Evolutionary conservation across 2,888 invertebrate genomes (phyloP).

Genomic region (Scaeva pyrastri): DNA sequence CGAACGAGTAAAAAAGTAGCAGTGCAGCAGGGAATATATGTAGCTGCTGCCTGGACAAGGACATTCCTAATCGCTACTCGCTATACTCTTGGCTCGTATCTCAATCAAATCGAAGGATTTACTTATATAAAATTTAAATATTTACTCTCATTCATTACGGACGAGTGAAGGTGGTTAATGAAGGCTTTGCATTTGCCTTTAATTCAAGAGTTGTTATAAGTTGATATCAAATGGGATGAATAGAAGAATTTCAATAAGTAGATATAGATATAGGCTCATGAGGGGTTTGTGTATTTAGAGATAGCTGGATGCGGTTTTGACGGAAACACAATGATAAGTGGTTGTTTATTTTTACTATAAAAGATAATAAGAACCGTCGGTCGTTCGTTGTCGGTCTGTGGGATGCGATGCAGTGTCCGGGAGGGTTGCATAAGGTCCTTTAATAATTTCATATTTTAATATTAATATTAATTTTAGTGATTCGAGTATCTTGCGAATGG

Average conservation of each 20-base stretch:
- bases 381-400: too few relatives aligned
- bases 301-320: background rate
- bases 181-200: background rate
- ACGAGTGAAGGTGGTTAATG: conserved; percentile 38
- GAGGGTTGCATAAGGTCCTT: background rate
- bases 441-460: background rate
- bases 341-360: conserved; percentile 11
- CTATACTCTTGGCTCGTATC: too few relatives aligned
- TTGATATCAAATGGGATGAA: conserved; percentile 15
- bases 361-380: too few relatives aligned
- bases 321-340: background rate
- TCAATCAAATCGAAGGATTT: conserved; percentile 25
- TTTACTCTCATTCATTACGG: conserved; percentile 25
- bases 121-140: conserved; percentile 59
- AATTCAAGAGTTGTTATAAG: conserved; percentile 8
- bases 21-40: background rate
- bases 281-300: background rate
- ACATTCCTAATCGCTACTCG: too few relatives aligned
- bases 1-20: conserved; percentile 15
- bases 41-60: conserved; percentile 38
- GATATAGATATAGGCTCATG: background rate
- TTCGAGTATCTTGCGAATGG: too few relatives aligned
- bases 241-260: background rate
- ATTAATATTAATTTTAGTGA: too few relatives aligned
- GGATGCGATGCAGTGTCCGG: background rate